Conservation (phyloP, 92 coral and sea anemone genomes). For the Siderastrea radians region DNA sequence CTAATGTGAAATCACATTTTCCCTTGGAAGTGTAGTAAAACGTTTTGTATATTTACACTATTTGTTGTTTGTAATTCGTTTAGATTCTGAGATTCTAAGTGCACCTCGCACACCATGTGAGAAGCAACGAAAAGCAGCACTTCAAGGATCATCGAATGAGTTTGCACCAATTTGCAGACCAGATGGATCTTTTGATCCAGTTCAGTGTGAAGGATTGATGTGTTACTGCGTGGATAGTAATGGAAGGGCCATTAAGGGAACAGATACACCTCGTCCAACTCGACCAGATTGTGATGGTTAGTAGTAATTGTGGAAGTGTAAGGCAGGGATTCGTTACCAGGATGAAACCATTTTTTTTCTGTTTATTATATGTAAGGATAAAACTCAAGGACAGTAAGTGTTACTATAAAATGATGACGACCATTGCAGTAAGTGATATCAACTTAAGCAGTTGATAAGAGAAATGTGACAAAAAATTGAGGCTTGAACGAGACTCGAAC, state of each 20-base stretch:
- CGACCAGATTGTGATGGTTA: constrained; percentile 87
- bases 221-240: constrained; percentile 78
- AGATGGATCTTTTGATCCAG: constrained; percentile 63
- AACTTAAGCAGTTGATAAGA: too few species aligned
- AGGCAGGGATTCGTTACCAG: neutral
- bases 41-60: neutral
- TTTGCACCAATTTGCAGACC: constrained; percentile 69
- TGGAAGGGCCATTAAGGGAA: constrained; percentile 77
- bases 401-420: too few species aligned
- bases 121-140: constrained; percentile 31
- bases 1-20: neutral
- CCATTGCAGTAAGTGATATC: too few species aligned
- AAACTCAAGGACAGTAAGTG: too few species aligned
- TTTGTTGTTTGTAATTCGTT: neutral
- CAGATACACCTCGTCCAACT: constrained; percentile 80
- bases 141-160: constrained; percentile 36
- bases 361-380: too few species aligned
- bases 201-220: constrained; percentile 74
- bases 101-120: constrained; percentile 35
- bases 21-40: neutral
- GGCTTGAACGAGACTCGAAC: too few species aligned
- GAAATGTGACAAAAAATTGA: too few species aligned
- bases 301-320: neutral
- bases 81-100: constrained; percentile 17
- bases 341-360: neutral